Base-by-base conservation (phyloP, 1,140 invertebrate genomes). In the Orius insidiosus region DNA sequence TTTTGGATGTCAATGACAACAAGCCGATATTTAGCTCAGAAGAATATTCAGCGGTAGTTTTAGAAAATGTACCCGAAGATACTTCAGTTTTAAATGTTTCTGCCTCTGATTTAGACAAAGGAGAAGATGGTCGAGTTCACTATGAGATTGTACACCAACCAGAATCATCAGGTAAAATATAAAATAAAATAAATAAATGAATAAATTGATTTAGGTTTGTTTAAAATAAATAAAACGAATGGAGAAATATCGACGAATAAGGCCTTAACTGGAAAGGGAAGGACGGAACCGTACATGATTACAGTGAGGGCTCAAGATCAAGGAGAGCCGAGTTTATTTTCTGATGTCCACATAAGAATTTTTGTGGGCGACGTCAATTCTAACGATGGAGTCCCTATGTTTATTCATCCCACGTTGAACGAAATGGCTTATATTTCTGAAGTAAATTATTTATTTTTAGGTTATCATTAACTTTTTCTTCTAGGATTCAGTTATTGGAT, bases 1-100 rank as follows among this genome's bases (percentile, higher is more conserved):
- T 89, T 3, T 58, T 80, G 0, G 84, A 88, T 59, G 77, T 85
- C 0, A 87, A 90, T 55, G 85, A 90, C 51, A 87, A 86, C 58
- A 68, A 78, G 11, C 80, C 81, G 0, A 55, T 48, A 24, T 63
- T 68, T 61, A 13, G 62, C 60, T 35, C 48, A 14, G 37, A 48
- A 2, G 32, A 52, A 0, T 62, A 59, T 52, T 47, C 61, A 60
- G 68, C 68, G 38, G 76, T 79, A 1, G 71, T 87, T 9, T 70
- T 76, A 3, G 85, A 90, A 59, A 86, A 85, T 53, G 77, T 75
- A 0, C 65, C 69, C 0, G 55, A 73, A 1, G 73, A 74, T 3
- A 71, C 73, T 11, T 73, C 68, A 30, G 71, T 83, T 1, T 62
- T 78, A 2, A 79, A 79, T n/a, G 66, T 86, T n/a, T 70, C 78